Evolutionary conservation across 1,140 invertebrate species (phyloP).

Genomic region (Watersipora subatra): DNA sequence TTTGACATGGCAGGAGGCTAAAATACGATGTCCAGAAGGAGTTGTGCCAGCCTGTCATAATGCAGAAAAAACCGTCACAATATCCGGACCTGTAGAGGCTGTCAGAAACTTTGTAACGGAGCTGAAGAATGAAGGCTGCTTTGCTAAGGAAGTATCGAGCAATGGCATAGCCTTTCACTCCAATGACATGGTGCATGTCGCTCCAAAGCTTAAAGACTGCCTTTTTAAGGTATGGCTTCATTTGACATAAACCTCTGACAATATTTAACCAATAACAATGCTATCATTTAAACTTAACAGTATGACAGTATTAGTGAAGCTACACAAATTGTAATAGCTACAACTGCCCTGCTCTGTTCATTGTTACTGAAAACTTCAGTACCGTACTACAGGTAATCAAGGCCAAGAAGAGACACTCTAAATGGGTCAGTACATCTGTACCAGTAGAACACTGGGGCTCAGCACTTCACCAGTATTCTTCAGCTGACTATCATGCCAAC

Average conservation of each 20-base stretch:
- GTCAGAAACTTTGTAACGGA: constrained; percentile 59
- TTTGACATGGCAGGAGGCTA: constrained; percentile 71
- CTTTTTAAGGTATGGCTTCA: constrained; percentile 51
- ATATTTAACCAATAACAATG: neutral
- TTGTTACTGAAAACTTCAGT: no score
- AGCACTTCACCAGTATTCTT: constrained; percentile 62
- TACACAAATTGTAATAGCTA: no score
- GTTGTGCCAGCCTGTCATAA: constrained; percentile 85
- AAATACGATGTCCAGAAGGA: constrained; percentile 54
- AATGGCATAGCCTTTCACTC: constrained; percentile 87
- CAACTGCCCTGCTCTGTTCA: no score
- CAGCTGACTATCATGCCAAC: constrained; percentile 86
- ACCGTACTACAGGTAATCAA: constrained; percentile 51
- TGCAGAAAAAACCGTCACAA: constrained; percentile 72
- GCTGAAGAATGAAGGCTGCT: constrained; percentile 63
- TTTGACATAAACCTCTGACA: neutral
- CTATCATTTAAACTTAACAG: neutral
- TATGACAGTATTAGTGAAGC: no score
- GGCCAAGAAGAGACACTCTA: constrained; percentile 59
- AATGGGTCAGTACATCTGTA: constrained; percentile 84
- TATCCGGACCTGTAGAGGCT: constrained; percentile 66
- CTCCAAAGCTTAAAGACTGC: constrained; percentile 58
- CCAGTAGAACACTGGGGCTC: constrained; percentile 65
- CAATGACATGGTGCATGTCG: constrained; percentile 72
- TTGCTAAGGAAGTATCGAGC: constrained; percentile 75